These are phyloP conservation scores for Callyntrura sp. DNA, from an alignment of 2,888 invertebrate genomes.

Conservation along the genomic window DNA sequence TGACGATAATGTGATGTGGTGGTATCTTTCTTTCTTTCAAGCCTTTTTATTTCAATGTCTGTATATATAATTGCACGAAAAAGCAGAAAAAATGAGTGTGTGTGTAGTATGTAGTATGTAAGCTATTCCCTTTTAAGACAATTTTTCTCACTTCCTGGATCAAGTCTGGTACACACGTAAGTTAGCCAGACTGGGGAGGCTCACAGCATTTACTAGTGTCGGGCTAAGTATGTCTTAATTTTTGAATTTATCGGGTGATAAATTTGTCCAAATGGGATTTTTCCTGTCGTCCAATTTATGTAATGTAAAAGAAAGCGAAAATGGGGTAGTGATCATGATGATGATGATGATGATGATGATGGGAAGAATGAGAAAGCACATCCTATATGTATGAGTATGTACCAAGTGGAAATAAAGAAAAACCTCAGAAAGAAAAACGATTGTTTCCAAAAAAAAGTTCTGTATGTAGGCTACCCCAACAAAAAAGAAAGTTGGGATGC, in stretches of 20 bases:
- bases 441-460: constrained; percentile 13
- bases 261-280: constrained; percentile 83
- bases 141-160: constrained; percentile 75
- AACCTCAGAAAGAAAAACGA: constrained; percentile 5
- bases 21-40: background rate
- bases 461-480: background rate
- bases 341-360: too few species aligned
- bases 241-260: constrained; percentile 84
- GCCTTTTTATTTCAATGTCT: background rate
- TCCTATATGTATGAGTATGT: too few species aligned
- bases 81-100: constrained; percentile 44
- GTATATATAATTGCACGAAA: constrained; percentile 35
- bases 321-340: too few species aligned
- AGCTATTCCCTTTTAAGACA: constrained; percentile 61
- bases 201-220: constrained; percentile 50
- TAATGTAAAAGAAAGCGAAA: constrained; percentile 54
- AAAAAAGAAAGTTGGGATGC: too few species aligned
- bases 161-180: constrained; percentile 74
- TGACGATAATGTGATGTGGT: constrained; percentile 45
- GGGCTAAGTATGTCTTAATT: constrained; percentile 83
- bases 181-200: constrained; percentile 62
- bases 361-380: too few species aligned
- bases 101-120: constrained; percentile 43
- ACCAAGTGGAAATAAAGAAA: background rate
- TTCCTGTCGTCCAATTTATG: constrained; percentile 68